Conservation (phyloP, 1,140 invertebrate genomes). For the Diorhabda sublineata region DNA sequence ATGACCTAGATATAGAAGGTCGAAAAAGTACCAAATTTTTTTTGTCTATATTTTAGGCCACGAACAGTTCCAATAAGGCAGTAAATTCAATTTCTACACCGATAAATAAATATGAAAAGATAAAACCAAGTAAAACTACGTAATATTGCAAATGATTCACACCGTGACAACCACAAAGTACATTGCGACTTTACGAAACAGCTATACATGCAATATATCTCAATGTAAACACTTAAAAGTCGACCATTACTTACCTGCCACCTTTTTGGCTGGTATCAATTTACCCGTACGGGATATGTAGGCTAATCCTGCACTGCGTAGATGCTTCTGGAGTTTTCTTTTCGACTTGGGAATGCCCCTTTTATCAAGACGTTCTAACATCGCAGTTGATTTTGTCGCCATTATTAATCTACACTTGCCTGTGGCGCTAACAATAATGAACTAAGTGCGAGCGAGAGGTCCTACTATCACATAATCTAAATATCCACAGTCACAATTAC, state of each 20-base stretch:
- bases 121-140: constrained; percentile 21
- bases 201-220: constrained; percentile 20
- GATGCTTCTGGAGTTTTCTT: constrained; percentile 48
- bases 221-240: constrained; percentile 34
- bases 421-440: constrained; percentile 23
- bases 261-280: constrained; percentile 49
- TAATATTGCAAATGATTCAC: constrained; percentile 28
- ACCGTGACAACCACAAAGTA: constrained; percentile 29
- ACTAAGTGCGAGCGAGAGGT: background rate
- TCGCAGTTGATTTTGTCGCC: constrained; percentile 43
- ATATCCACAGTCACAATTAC: background rate
- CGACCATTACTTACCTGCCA: constrained; percentile 43
- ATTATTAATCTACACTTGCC: constrained; percentile 31
- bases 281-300: constrained; percentile 50
- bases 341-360: constrained; percentile 45
- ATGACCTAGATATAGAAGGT: constrained; percentile 38
- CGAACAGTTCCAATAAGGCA: background rate
- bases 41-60: background rate
- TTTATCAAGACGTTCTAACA: constrained; percentile 38
- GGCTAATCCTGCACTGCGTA: constrained; percentile 47
- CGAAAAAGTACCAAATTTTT: constrained; percentile 26
- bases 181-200: constrained; percentile 10
- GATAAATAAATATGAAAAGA: constrained; percentile 1
- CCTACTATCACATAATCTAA: background rate
- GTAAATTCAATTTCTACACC: background rate